These are phyloP conservation scores for Anastatus disparis DNA, from an alignment of 1,140 invertebrate genomes.

Conservation along the genomic window DNA sequence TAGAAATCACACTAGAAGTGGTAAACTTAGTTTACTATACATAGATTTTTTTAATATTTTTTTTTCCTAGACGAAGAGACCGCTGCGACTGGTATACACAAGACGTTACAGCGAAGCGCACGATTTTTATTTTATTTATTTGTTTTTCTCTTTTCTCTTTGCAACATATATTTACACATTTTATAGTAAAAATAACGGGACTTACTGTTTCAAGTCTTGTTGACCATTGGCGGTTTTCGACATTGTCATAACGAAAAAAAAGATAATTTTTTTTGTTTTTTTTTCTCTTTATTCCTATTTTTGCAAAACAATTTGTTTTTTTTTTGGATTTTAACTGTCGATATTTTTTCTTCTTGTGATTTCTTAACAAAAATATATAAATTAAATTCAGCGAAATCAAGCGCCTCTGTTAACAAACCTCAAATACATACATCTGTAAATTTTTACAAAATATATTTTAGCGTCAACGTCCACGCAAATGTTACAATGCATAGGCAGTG, in stretches of 20 bases:
- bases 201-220: slow-evolving; percentile 28
- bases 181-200: slow-evolving; percentile 36
- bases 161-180: slow-evolving; percentile 37
- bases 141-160: slow-evolving; percentile 3
- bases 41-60: no score
- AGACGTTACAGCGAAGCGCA: slow-evolving; percentile 33
- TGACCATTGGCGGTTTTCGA: slow-evolving; percentile 22
- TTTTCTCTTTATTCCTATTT: not conserved
- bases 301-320: not conserved
- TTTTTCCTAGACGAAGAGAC: slow-evolving; percentile 50
- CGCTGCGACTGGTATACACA: slow-evolving; percentile 36
- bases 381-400: slow-evolving; percentile 6
- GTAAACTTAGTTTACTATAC: slow-evolving; percentile 54
- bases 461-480: slow-evolving; percentile 15
- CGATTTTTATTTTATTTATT: slow-evolving; percentile 15
- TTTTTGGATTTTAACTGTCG: slow-evolving; percentile 13
- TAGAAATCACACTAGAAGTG: slow-evolving; percentile 65
- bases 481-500: slow-evolving; percentile 28
- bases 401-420: not conserved
- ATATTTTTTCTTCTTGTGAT: slow-evolving; percentile 2
- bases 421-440: slow-evolving; percentile 24
- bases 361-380: slow-evolving; percentile 13
- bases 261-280: not conserved
- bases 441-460: slow-evolving; percentile 28
- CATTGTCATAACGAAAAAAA: slow-evolving; percentile 21